Percentiles rank a stretch among this genome's conserved stretches.
These are phyloP conservation scores for Catharus ustulatus DNA, from an alignment of 2,797 vertebrate species.

Conservation along the genomic window DNA sequence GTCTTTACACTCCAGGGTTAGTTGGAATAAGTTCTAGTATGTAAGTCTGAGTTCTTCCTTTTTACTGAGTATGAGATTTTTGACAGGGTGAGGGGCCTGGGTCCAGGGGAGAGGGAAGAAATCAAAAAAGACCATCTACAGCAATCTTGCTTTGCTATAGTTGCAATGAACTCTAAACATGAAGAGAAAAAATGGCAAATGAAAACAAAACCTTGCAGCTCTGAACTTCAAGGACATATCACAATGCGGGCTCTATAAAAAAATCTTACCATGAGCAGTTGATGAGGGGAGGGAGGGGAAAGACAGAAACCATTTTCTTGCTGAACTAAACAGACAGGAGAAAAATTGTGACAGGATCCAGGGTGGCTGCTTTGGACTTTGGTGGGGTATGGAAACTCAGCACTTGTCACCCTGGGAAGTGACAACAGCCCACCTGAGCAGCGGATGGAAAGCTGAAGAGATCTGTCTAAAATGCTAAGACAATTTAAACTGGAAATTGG, in stretches of 20 bases:
- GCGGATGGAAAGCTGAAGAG: not conserved
- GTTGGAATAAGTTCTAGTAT: not conserved
- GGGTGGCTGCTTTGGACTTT: slow-evolving; percentile 58
- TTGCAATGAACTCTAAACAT: slow-evolving; percentile 37
- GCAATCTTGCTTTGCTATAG: not conserved
- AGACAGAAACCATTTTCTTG: slow-evolving; percentile 74
- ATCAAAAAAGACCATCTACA: slow-evolving; percentile 47
- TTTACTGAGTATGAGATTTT: slow-evolving; percentile 35
- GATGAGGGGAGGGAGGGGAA: slow-evolving; percentile 23
- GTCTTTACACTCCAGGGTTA: slow-evolving; percentile 44
- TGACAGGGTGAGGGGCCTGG: not conserved
- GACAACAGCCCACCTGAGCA: not conserved
- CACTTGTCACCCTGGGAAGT: slow-evolving; percentile 7
- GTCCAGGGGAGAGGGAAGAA: not conserved
- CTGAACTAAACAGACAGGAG: slow-evolving; percentile 69
- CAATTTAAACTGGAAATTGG: not conserved
- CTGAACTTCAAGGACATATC: slow-evolving; percentile 75
- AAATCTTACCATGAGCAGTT: slow-evolving; percentile 63
- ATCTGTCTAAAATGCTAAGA: not conserved
- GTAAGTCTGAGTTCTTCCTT: not conserved
- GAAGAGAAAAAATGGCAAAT: not conserved
- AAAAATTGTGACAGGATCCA: slow-evolving; percentile 63
- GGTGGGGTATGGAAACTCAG: not conserved
- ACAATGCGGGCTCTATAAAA: slow-evolving; percentile 70
- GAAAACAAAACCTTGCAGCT: slow-evolving; percentile 67